Evolutionary conservation across 2,113 vertebrate species (phyloP).

Genomic region (Tupaia chinensis): DNA sequence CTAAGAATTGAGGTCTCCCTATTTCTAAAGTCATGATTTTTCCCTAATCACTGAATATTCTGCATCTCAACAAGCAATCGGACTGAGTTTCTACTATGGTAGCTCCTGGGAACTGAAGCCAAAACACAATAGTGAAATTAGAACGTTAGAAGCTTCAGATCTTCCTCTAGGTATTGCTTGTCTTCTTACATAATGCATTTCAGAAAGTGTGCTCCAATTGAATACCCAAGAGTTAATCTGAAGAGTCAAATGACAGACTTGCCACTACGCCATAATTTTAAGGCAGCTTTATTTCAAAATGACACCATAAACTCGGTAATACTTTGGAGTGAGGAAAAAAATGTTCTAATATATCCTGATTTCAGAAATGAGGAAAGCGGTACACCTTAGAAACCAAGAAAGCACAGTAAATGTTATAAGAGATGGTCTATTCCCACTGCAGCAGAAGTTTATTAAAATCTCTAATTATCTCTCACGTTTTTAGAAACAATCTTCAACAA

Average conservation of each 20-base stretch:
- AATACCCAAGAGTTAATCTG: background rate
- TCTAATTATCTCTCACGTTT: conserved; percentile 69
- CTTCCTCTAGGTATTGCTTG: background rate
- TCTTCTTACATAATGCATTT: background rate
- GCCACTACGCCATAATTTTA: background rate
- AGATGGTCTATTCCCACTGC: conserved; percentile 62
- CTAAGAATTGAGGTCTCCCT: conserved; percentile 6
- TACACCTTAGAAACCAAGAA: conserved; percentile 47
- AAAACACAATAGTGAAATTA: conserved; percentile 6
- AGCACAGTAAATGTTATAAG: conserved; percentile 28
- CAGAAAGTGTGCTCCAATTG: background rate
- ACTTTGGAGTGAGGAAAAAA: background rate
- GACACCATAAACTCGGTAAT: conserved; percentile 27
- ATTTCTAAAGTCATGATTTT: background rate
- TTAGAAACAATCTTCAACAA: conserved; percentile 76
- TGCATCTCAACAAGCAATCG: conserved; percentile 31
- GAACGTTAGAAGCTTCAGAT: conserved; percentile 5
- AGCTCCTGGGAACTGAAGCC: conserved; percentile 13
- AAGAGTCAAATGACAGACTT: conserved; percentile 2
- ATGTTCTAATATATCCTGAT: conserved; percentile 9
- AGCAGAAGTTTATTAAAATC: conserved; percentile 72
- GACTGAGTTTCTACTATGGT: background rate
- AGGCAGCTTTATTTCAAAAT: conserved; percentile 39
- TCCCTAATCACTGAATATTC: background rate
- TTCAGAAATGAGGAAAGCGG: conserved; percentile 57